These are phyloP conservation scores for Hyperoplus immaculatus DNA, from an alignment of 2,797 vertebrate genomes.

Conservation along the genomic window DNA sequence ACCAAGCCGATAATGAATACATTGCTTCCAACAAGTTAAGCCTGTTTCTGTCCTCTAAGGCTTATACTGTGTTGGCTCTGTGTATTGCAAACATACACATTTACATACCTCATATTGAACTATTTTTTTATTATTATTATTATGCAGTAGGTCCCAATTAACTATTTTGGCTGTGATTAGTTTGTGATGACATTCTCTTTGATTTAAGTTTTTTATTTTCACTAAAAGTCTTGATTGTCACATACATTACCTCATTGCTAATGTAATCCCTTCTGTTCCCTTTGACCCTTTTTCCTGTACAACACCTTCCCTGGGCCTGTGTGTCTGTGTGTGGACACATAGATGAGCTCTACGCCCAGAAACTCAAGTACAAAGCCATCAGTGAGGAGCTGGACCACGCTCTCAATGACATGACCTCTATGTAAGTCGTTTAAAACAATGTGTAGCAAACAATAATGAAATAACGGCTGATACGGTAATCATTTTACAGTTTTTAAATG, in stretches of 20 bases:
- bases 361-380: conserved; percentile 96
- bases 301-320: conserved; percentile 8
- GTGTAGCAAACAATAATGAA: not conserved
- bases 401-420: conserved; percentile 93
- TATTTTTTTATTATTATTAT: no score
- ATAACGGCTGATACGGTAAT: not conserved
- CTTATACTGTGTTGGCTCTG: no score
- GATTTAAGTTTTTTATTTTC: not conserved
- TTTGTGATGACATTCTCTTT: not conserved
- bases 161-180: not conserved
- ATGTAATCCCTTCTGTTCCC: not conserved
- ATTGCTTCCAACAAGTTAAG: no score
- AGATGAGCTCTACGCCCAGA: conserved; percentile 94
- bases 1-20: no score
- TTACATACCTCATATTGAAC: no score
- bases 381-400: conserved; percentile 94
- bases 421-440: conserved; percentile 79
- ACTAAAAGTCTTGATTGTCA: not conserved
- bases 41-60: no score
- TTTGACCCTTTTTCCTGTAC: conserved; percentile 27
- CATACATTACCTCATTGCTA: not conserved
- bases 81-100: no score
- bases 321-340: conserved; percentile 27
- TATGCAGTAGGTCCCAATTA: not conserved
- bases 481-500: no score